These are phyloP conservation scores for Patiria pectinifera DNA, from an alignment of 53 echinoderm and acorn worm species.

Conservation along the genomic window DNA sequence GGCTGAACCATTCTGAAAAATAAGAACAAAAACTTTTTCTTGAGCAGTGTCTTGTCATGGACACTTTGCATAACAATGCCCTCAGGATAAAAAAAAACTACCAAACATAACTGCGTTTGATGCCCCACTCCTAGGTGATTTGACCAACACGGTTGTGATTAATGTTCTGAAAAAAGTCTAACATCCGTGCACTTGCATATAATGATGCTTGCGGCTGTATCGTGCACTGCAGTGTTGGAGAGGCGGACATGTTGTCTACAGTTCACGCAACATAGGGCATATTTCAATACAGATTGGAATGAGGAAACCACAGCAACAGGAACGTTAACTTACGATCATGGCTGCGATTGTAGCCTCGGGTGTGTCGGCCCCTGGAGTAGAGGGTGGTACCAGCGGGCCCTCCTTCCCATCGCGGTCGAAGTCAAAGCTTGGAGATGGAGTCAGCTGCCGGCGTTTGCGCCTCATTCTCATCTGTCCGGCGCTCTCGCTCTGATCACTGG, in stretches of 20 bases:
- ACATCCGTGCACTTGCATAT: no score
- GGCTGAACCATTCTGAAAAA: conserved; percentile 58
- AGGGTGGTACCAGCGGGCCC: conserved; percentile 44
- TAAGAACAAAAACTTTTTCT: background rate
- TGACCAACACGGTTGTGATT: no score
- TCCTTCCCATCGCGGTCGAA: conserved; percentile 77
- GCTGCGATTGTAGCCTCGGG: conserved; percentile 23
- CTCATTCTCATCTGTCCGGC: conserved; percentile 81
- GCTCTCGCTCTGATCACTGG: conserved; percentile 42
- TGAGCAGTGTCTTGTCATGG: background rate
- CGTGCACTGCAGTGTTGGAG: no score
- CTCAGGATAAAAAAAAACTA: no score
- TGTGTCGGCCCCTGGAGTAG: conserved; percentile 60
- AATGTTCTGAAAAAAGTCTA: no score
- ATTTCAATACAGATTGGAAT: background rate
- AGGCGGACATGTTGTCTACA: no score
- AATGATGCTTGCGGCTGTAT: no score
- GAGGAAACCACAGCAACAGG: background rate
- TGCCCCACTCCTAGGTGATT: no score
- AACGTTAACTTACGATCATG: conserved; percentile 1
- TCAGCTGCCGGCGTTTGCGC: conserved; percentile 77
- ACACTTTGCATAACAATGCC: no score
- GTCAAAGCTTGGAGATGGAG: conserved; percentile 94
- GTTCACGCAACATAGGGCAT: no score
- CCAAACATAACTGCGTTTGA: no score